Conservation (phyloP, 2,888 invertebrate species). For the Chironomus riparius region DNA sequence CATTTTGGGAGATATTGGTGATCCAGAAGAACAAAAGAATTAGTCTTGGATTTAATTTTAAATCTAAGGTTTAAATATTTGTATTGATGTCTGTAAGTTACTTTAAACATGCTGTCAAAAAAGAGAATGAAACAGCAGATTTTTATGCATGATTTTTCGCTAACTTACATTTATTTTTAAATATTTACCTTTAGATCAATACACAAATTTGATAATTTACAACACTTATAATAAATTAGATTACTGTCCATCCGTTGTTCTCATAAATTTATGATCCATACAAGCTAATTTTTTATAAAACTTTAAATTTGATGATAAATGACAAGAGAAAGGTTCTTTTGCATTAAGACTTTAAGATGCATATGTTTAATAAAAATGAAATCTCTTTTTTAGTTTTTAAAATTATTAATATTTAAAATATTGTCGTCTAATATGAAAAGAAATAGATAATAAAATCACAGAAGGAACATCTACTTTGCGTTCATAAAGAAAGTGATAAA, state of each 20-base stretch:
- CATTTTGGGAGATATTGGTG: too few relatives aligned
- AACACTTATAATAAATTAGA: not conserved
- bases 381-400: not conserved
- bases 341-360: not conserved
- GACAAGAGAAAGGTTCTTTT: not conserved
- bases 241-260: not conserved
- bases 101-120: too few relatives aligned
- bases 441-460: not conserved
- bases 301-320: not conserved
- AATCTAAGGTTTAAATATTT: too few relatives aligned
- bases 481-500: not conserved
- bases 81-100: too few relatives aligned
- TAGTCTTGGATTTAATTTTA: too few relatives aligned
- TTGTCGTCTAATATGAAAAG: not conserved
- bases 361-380: not conserved
- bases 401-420: not conserved
- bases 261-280: not conserved
- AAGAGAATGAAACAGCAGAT: too few relatives aligned
- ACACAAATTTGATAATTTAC: not conserved
- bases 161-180: not conserved
- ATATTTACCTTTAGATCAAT: not conserved
- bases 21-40: too few relatives aligned
- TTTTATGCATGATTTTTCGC: not conserved
- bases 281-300: not conserved
- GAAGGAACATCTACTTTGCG: not conserved